Conservation (phyloP, 2,113 vertebrate species). For the Chlamydotis undulata region DNA sequence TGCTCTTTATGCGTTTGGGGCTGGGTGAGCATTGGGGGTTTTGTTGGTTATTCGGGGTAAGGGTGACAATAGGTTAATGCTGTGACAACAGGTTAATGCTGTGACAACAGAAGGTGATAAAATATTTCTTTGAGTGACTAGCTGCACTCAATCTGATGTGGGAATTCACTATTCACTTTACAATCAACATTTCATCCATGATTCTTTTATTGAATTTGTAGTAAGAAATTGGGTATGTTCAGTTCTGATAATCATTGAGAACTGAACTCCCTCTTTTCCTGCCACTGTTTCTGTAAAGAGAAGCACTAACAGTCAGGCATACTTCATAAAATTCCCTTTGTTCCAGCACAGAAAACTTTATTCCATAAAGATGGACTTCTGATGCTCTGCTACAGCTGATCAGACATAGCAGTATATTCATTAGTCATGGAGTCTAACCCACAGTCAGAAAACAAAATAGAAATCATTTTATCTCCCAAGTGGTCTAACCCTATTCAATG, state of each 20-base stretch:
- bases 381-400: neutral
- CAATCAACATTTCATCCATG: neutral
- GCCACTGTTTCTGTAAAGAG: neutral
- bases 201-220: neutral
- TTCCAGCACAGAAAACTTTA: conserved; percentile 1
- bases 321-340: neutral
- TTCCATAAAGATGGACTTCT: conserved; percentile 1
- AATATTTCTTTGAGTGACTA: neutral
- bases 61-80: too few species aligned
- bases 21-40: neutral
- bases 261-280: neutral
- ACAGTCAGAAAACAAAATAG: neutral
- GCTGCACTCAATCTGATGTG: neutral
- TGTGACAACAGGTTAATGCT: neutral
- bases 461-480: conserved; percentile 28
- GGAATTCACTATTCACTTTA: neutral
- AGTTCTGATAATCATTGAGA: neutral
- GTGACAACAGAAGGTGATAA: neutral
- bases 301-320: neutral
- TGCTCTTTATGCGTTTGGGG: neutral
- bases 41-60: neutral
- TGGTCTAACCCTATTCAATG: neutral
- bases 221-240: neutral
- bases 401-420: neutral
- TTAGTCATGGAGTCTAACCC: conserved; percentile 4